Base-by-base conservation (phyloP, 2,888 invertebrate species). In the Dusona sp. region DNA sequence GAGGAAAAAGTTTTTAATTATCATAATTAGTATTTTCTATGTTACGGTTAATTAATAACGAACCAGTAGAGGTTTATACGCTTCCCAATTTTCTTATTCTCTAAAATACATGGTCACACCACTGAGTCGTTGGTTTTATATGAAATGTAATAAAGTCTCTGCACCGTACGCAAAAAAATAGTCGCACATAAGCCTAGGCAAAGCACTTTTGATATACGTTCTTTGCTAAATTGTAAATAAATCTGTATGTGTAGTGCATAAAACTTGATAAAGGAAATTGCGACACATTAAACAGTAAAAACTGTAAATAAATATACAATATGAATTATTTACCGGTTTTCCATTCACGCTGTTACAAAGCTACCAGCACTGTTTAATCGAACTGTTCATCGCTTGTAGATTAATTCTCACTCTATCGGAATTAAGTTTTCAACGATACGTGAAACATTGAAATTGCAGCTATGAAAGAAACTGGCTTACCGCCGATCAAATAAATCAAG, bases 331-430 rank as follows among this genome's bases (percentile, higher is more conserved):
- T 16, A 3, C 16, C 38, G 36, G 11, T 38, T 36, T 33, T 45
- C n/a, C 61, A 45, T 61, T 64, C 11, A 25, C 36, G 70, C 75
- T 25, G 57, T 48, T 73, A 64, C 70, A 84, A 83, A 87, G 74
- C 84, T 78, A 80, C 78, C 84, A 84, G 77, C 83, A 48, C 65
- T 78, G 80, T 89, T 89, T 87, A 86, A 89, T 88, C 84, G 84
- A 68, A 79, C 70, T 84, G 81, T 75, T 75, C 54, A 87, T 89
- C 83, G 85, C 65, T 57, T 19, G 6, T 64, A 65, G 74, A 84
- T 88, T 89, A 86, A 89, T 86, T 77, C 79, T 83, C 78, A 74
- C 70, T 57, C 65, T 38, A 65, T 65, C 25, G 25, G 75, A 70
- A 87, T 85, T 72, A 81, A 83, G 81, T 85, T 64, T 81, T 85